Conservation (phyloP, 2,888 invertebrate species). For the Andricus curvator region DNA sequence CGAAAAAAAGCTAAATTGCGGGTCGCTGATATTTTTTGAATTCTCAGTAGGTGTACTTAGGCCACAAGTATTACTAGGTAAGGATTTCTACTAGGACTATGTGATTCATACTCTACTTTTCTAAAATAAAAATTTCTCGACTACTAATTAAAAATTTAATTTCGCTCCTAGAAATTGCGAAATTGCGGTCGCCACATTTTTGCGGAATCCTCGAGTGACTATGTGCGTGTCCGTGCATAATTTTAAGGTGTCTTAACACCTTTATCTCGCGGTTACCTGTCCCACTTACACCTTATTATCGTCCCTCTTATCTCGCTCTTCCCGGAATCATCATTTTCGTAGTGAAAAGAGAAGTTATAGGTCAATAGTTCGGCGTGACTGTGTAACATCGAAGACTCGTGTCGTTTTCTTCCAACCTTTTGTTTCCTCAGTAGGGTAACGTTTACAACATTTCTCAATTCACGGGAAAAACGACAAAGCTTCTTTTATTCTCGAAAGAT, state of each 20-base stretch:
- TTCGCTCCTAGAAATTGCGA: conserved; percentile 15
- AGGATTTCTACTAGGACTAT: too few relatives aligned
- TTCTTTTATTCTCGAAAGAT: not conserved
- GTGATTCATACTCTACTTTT: too few relatives aligned
- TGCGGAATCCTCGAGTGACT: conserved; percentile 64
- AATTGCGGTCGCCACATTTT: conserved; percentile 58
- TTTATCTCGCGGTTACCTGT: conserved; percentile 74
- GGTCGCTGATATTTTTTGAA: too few relatives aligned
- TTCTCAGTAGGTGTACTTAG: too few relatives aligned
- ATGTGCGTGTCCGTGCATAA: conserved; percentile 75
- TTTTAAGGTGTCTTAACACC: conserved; percentile 68
- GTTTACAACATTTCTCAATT: conserved; percentile 12
- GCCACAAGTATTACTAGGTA: too few relatives aligned
- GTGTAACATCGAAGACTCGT: conserved; percentile 38
- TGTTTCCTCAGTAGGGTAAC: conserved; percentile 18
- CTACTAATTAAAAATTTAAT: not conserved
- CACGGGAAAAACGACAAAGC: conserved; percentile 7
- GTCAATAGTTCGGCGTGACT: conserved; percentile 28
- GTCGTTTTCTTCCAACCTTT: conserved; percentile 40
- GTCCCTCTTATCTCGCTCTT: conserved; percentile 62
- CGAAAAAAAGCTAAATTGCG: too few relatives aligned
- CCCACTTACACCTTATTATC: conserved; percentile 74
- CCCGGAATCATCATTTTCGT: conserved; percentile 53
- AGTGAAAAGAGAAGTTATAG: conserved; percentile 39
- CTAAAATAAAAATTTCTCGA: too few relatives aligned